phyloP scores from a whole-genome alignment of 2,888 invertebrate genomes.

The Cancer borealis region DNA sequence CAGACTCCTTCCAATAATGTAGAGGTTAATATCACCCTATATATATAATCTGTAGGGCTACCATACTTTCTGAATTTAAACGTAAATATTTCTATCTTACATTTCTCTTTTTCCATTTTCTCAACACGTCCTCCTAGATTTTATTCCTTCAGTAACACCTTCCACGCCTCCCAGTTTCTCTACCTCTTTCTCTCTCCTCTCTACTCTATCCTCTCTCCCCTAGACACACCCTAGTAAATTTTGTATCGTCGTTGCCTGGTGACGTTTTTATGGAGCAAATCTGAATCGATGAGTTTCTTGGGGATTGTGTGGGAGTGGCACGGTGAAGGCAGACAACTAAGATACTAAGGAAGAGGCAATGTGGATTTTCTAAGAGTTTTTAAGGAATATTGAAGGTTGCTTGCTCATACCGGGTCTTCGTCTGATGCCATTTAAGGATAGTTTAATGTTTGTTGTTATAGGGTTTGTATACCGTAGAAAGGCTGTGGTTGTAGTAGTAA shows the following conservation, averaged over 20 bases:
- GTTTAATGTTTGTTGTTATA: too few species aligned
- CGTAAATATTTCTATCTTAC: too few species aligned
- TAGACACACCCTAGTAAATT: background rate
- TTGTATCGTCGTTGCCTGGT: background rate
- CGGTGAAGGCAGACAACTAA: background rate
- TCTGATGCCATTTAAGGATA: too few species aligned
- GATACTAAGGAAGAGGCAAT: background rate
- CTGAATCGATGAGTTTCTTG: conserved; percentile 1
- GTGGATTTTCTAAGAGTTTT: background rate
- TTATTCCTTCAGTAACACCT: background rate
- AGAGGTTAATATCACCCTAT: background rate
- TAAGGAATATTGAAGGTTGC: background rate
- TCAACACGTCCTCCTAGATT: background rate
- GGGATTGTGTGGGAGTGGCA: background rate
- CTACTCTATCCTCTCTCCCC: background rate
- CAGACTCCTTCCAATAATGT: background rate
- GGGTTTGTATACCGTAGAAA: too few species aligned
- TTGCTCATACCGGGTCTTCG: background rate
- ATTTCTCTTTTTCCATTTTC: background rate
- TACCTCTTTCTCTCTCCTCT: background rate
- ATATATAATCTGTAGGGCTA: too few species aligned
- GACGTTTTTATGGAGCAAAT: conserved; percentile 1
- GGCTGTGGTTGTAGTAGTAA: too few species aligned
- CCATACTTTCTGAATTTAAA: too few species aligned
- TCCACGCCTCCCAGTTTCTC: background rate